A percentile compares a stretch with the other conserved stretches of the same genome.
These are phyloP conservation scores for Caretta caretta DNA, from an alignment of 2,113 vertebrate genomes.

Conservation along the genomic window DNA sequence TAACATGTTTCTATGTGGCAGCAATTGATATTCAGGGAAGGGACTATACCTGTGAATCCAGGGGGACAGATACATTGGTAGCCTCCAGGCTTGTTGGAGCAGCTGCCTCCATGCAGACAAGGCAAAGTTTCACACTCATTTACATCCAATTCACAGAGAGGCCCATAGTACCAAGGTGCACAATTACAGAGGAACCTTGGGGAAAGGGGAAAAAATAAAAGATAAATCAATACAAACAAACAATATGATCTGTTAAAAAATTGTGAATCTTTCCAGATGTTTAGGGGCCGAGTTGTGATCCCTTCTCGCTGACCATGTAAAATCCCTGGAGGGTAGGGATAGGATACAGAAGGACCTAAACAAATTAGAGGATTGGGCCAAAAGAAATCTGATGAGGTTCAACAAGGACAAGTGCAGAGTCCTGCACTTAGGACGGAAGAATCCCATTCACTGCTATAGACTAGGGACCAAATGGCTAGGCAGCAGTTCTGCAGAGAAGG, in stretches of 20 bases:
- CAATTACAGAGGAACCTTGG: constrained; percentile 82
- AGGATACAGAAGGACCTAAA: too few species aligned
- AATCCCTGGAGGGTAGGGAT: neutral
- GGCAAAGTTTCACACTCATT: constrained; percentile 85
- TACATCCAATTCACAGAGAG: constrained; percentile 84
- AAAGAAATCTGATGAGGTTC: too few species aligned
- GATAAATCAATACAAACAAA: neutral
- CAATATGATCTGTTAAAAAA: neutral
- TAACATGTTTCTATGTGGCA: neutral
- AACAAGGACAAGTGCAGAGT: too few species aligned
- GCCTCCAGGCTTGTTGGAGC: constrained; percentile 82
- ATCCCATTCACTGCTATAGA: too few species aligned
- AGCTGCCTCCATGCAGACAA: constrained; percentile 85
- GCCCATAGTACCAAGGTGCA: constrained; percentile 81
- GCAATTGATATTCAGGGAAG: neutral
- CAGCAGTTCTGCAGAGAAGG: too few species aligned
- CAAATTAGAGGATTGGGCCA: too few species aligned
- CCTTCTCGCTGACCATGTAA: neutral
- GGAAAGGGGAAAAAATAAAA: neutral
- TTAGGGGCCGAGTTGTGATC: neutral
- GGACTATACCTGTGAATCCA: constrained; percentile 85
- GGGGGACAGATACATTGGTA: constrained; percentile 82
- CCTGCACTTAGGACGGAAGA: too few species aligned
- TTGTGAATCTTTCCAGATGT: neutral
- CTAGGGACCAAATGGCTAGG: too few species aligned